Conservation (phyloP, 2,888 invertebrate genomes). For the Sabellastarte sp. region DNA sequence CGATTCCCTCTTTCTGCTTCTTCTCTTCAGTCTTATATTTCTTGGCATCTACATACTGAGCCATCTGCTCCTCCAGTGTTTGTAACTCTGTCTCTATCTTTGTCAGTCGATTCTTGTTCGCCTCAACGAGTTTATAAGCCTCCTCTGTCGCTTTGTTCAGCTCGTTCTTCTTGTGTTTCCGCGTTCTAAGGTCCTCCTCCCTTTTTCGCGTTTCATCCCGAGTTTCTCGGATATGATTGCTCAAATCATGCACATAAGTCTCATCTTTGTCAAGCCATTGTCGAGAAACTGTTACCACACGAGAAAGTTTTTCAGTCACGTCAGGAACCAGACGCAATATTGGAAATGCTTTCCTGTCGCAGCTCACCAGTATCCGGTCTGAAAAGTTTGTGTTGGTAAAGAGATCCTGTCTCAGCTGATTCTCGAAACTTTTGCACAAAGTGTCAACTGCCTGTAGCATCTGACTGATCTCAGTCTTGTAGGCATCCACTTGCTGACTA, state of each 20-base stretch:
- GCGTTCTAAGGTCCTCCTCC: constrained; percentile 39
- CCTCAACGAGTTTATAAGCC: constrained; percentile 42
- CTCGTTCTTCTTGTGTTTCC: constrained; percentile 46
- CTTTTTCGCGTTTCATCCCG: constrained; percentile 39
- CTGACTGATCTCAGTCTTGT: neutral
- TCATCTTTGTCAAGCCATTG: constrained; percentile 53
- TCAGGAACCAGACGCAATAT: constrained; percentile 49
- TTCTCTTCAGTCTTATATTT: constrained; percentile 41
- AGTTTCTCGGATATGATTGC: constrained; percentile 46
- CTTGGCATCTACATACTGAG: constrained; percentile 36
- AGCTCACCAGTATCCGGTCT: constrained; percentile 41
- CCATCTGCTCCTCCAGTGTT: constrained; percentile 42
- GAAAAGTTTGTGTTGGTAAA: constrained; percentile 42
- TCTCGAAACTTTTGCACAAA: constrained; percentile 41
- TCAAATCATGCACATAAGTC: constrained; percentile 49
- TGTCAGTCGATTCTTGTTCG: constrained; percentile 45
- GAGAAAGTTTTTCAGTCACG: constrained; percentile 41
- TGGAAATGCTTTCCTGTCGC: constrained; percentile 53
- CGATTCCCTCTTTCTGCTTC: constrained; percentile 52
- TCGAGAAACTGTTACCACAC: constrained; percentile 38
- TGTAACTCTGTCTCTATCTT: constrained; percentile 45
- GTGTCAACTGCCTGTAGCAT: constrained; percentile 14
- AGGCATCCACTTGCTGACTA: neutral
- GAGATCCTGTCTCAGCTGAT: constrained; percentile 45
- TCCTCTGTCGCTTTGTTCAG: constrained; percentile 44